Evolutionary conservation across 2,797 vertebrate genomes (phyloP), one percentile per base, ranked within the genome.

Genomic region (Pangasius macronema): DNA sequence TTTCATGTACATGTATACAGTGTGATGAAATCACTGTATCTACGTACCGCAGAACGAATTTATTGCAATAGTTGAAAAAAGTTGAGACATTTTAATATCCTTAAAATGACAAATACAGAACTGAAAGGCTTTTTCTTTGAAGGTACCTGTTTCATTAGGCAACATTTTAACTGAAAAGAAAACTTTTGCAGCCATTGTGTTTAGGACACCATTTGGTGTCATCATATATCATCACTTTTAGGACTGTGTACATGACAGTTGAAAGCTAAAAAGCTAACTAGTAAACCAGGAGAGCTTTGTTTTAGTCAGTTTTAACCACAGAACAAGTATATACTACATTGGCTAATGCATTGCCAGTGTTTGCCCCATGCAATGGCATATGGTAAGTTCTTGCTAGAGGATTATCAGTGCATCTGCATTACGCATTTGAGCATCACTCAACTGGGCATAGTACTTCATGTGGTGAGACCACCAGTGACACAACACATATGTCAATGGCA

Each of bases 1-100:
- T 84, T 89, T 81, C 67, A 89, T 53, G 65, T 85, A 65, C n/a
- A 36, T 30, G 59, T 77, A 79, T 77, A 85, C 39, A 65, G 55
- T 61, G 22, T 67, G 73, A 85, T 85, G 84, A 85, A 85, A 85
- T 85, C 83, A 42, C 39, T 82, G 14, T 81, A 46, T 57, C 18
- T 59, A 24, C 61, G 77, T 59, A 39, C 53, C 7, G 22, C 33
- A 59, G 55, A 42, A 39, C 3, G 3, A 18, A 57, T 22, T 36
- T 10, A 33, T 18, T 24, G 57, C 36, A 77, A 39, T 59, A 39
- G 36, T 27, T 61, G 18, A 22, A 57, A 30, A 30, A 14, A 39
- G 59, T 18, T 27, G 20, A 24, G 20, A 39, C 22, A 63, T n/a
- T 49, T 65, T 20, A 46, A 27, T 33, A 67, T 65, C 14, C 30